Conservation (phyloP, 2,797 vertebrate species). For the Molossus alvarezi region DNA sequence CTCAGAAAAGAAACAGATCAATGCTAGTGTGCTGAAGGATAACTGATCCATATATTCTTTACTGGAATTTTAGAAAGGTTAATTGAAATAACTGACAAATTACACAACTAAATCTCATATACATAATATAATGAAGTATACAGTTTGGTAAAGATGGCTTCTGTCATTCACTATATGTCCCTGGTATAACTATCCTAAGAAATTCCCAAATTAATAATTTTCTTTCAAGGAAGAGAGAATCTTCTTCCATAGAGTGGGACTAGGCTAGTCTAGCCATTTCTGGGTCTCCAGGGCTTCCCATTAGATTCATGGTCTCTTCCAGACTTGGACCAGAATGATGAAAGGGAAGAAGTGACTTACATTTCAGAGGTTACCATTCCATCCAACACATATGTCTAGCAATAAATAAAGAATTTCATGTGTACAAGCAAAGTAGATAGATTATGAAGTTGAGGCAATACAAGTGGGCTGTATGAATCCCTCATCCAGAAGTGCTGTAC, state of each 20-base stretch:
- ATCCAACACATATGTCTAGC: background rate
- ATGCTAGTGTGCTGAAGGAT: background rate
- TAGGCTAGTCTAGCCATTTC: background rate
- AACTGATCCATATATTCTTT: background rate
- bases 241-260: background rate
- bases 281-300: background rate
- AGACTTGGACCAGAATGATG: background rate
- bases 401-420: background rate
- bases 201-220: conserved; percentile 31
- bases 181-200: background rate
- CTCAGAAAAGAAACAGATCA: conserved; percentile 43
- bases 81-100: conserved; percentile 26
- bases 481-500: background rate
- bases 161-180: background rate
- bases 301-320: background rate
- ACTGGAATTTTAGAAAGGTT: conserved; percentile 16
- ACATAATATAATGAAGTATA: background rate
- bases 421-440: conserved; percentile 28
- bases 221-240: background rate
- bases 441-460: background rate
- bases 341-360: conserved; percentile 13
- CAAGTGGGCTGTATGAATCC: background rate
- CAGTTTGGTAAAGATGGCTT: background rate
- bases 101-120: background rate
- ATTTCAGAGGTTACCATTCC: conserved; percentile 21